Percentiles rank a stretch among this genome's conserved stretches.
These are phyloP conservation scores for Lamprotornis superbus DNA, from an alignment of 2,113 vertebrate species.

Conservation along the genomic window DNA sequence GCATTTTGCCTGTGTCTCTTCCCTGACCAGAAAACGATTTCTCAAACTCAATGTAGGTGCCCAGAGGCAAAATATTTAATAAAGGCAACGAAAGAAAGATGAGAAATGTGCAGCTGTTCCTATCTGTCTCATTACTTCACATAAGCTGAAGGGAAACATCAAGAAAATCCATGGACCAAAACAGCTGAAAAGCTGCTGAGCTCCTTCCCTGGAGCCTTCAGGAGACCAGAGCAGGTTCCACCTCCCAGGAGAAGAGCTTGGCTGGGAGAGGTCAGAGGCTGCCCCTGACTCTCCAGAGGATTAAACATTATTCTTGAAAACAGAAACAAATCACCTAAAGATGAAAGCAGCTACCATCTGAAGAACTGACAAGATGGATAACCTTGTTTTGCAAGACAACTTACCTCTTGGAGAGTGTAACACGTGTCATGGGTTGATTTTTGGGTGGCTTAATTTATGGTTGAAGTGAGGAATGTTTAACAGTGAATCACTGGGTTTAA, in stretches of 20 bases:
- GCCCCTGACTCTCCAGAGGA: not conserved
- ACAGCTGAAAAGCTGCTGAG: not conserved
- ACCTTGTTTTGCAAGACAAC: not conserved
- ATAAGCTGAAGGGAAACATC: not conserved
- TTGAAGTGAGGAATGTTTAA: not conserved
- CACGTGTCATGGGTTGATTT: not conserved
- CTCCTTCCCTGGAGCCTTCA: not conserved
- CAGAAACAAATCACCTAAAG: not conserved
- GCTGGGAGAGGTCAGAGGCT: not conserved
- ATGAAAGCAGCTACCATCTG: not conserved
- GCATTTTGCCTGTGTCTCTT: not conserved
- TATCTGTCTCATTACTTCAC: not conserved
- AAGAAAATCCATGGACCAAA: not conserved
- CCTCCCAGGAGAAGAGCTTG: rapidly evolving
- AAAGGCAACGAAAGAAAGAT: not conserved
- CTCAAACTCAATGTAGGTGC: not conserved
- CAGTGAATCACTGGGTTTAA: not conserved
- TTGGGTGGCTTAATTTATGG: not conserved
- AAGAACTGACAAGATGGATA: not conserved
- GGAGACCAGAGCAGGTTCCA: not conserved
- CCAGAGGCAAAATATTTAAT: not conserved
- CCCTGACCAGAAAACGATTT: not conserved
- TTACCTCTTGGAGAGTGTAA: not conserved
- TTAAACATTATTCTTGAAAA: not conserved
- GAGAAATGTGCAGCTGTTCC: not conserved